Evolutionary conservation across 2,888 invertebrate genomes (phyloP).

Genomic region (Altica lythri): DNA sequence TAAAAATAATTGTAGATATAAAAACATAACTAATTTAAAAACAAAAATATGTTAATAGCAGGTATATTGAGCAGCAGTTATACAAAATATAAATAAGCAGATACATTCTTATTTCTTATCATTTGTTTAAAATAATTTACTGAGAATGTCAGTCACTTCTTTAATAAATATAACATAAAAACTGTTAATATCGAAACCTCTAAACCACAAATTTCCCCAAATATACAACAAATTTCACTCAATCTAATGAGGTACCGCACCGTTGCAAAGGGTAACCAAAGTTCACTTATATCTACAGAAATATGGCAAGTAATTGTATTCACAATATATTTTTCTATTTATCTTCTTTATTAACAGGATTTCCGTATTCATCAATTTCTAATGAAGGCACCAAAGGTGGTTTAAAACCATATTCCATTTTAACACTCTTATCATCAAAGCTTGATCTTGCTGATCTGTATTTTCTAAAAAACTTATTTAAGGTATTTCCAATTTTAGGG

Average conservation of each 20-base stretch:
- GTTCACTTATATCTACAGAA: slow-evolving; percentile 14
- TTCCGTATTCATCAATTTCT: slow-evolving; percentile 76
- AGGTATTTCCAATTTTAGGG: slow-evolving; percentile 47
- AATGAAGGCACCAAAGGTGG: slow-evolving; percentile 81
- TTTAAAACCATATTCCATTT: slow-evolving; percentile 82
- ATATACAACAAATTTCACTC: slow-evolving; percentile 15
- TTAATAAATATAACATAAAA: slow-evolving; percentile 24
- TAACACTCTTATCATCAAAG: slow-evolving; percentile 68
- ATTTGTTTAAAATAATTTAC: slow-evolving; percentile 23
- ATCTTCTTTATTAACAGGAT: slow-evolving; percentile 60
- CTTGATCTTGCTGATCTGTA: slow-evolving; percentile 55
- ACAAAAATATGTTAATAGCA: neutral
- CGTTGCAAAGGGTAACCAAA: slow-evolving; percentile 29
- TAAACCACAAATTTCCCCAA: slow-evolving; percentile 11
- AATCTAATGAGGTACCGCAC: slow-evolving; percentile 27
- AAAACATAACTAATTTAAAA: neutral
- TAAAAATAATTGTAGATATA: neutral
- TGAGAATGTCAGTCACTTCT: slow-evolving; percentile 13
- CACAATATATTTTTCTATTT: slow-evolving; percentile 20
- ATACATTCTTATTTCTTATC: too few relatives aligned
- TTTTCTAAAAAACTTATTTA: slow-evolving; percentile 31
- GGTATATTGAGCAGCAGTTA: neutral
- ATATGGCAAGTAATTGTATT: slow-evolving; percentile 18
- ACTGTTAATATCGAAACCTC: slow-evolving; percentile 7
- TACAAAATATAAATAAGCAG: neutral